Base-by-base conservation (phyloP, 1,140 invertebrate genomes). In the Zaprionus taronus region DNA sequence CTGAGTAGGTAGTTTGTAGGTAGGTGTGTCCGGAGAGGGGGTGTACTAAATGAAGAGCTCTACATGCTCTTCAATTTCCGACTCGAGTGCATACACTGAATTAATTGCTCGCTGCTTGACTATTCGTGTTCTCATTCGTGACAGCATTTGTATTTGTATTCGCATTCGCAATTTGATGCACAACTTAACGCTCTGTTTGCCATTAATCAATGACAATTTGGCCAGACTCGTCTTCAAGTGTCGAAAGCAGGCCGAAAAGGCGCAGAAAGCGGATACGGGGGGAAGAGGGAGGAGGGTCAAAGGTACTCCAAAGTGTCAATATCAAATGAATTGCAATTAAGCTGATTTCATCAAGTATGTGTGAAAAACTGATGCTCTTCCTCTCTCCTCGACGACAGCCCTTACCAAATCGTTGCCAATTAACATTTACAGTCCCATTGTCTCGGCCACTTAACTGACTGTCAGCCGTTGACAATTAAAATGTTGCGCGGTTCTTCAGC, bases 321-420 rank as follows among this genome's bases (percentile, higher is more conserved):
- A 85, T 84, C 82, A 85, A 84, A 84, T 84, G 81, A 80, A 84
- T 80, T 80, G 78, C 81, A 84, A 84, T 84, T 83, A 83, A 83
- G 81, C 65, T 76, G 69, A 83, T 83, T 83, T 79, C 80, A 76
- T 83, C 80, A 83, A 75, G 72, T 64, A 66, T 77, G 72, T 72
- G 72, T 34, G 72, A 72, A 77, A 75, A 75, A 72, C 72, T 61
- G 56, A 11, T 26, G 20, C 34, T 47, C 6, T 9, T 9, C 5
- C 26, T 69, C 79, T 64, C 31, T 24, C 67, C n/a, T n/a, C 6
- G 58, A 28, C 55, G 11, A 5, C 28, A 5, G 26, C 2, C n/a
- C 55, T n/a, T 22, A 22, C 12, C 53, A 24, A 15, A 0, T n/a
- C 51, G 58, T 75, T 80, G 81, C 81, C 81, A 83, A 83, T 83